These are phyloP conservation scores for Diprion similis DNA, from an alignment of 1,140 invertebrate genomes.

Conservation along the genomic window DNA sequence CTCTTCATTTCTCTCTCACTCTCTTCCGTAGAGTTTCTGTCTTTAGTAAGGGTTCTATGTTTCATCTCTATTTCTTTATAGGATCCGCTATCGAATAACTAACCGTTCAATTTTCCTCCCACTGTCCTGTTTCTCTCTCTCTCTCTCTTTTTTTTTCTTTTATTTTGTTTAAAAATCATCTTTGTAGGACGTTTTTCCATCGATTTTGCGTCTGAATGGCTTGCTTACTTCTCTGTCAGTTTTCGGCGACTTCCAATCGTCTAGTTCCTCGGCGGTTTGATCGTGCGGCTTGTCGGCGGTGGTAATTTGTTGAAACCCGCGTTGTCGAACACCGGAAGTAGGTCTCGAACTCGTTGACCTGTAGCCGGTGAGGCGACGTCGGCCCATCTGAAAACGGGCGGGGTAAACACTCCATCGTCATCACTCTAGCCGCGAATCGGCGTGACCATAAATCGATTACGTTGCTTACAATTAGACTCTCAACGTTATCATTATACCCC, in stretches of 20 bases:
- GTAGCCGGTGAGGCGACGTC: constrained; percentile 51
- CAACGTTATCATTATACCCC: constrained; percentile 13
- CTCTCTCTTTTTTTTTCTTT: constrained; percentile 36
- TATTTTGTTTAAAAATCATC: constrained; percentile 29
- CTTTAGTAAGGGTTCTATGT: too few relatives aligned
- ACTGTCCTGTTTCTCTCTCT: constrained; percentile 6
- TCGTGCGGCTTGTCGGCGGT: constrained; percentile 75
- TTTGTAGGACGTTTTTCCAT: constrained; percentile 25
- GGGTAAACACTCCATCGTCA: background rate
- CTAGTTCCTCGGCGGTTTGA: constrained; percentile 71
- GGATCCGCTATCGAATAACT: background rate
- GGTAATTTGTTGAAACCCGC: constrained; percentile 80
- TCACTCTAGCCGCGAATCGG: constrained; percentile 5
- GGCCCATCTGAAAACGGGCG: constrained; percentile 43
- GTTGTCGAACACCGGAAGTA: constrained; percentile 83
- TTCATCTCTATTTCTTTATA: constrained; percentile 25
- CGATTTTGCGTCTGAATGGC: constrained; percentile 13
- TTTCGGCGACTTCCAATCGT: constrained; percentile 12
- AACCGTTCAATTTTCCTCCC: constrained; percentile 25
- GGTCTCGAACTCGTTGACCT: constrained; percentile 73
- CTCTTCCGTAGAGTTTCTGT: too few relatives aligned
- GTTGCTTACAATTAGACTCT: constrained; percentile 10
- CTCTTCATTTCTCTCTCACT: too few relatives aligned
- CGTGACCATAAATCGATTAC: background rate
- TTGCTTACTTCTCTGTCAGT: constrained; percentile 9